phyloP scores from a whole-genome alignment of 2,797 vertebrate genomes.

The Centroberyx gerrardi region DNA sequence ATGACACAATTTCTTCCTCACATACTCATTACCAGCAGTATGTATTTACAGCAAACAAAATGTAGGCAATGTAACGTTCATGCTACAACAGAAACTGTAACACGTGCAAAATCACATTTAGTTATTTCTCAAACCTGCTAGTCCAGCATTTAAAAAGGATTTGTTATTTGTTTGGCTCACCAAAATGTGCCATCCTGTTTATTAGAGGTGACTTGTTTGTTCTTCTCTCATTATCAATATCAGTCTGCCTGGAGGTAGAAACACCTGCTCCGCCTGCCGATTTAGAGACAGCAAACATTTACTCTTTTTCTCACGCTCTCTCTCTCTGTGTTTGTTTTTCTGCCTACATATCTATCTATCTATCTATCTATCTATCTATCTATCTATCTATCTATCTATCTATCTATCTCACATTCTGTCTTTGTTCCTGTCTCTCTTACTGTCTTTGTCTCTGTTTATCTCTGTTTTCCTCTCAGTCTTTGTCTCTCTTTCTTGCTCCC shows the following conservation, averaged over 20 bases:
- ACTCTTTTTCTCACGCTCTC: neutral
- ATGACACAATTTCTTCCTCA: slow-evolving; percentile 6
- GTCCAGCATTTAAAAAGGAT: slow-evolving; percentile 6
- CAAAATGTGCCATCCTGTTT: slow-evolving; percentile 15
- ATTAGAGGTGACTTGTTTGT: slow-evolving; percentile 41
- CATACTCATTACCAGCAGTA: slow-evolving; percentile 28
- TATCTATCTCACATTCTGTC: no score
- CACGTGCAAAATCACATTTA: neutral
- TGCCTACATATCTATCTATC: no score
- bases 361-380: neutral
- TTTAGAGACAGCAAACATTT: slow-evolving; percentile 20
- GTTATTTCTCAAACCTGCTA: neutral
- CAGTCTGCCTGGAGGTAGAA: slow-evolving; percentile 38
- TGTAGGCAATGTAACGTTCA: neutral
- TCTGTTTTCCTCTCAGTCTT: neutral
- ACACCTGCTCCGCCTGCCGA: slow-evolving; percentile 44
- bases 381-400: no score
- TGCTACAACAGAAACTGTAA: neutral
- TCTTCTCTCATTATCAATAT: slow-evolving; percentile 43
- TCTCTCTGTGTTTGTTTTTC: neutral
- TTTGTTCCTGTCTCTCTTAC: neutral
- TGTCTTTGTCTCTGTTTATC: neutral
- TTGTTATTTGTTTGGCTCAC: slow-evolving; percentile 30
- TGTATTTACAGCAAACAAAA: slow-evolving; percentile 16
- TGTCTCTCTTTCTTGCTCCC: neutral